Base-by-base conservation (phyloP, 2,888 invertebrate species). In the Pandemis corylana region DNA sequence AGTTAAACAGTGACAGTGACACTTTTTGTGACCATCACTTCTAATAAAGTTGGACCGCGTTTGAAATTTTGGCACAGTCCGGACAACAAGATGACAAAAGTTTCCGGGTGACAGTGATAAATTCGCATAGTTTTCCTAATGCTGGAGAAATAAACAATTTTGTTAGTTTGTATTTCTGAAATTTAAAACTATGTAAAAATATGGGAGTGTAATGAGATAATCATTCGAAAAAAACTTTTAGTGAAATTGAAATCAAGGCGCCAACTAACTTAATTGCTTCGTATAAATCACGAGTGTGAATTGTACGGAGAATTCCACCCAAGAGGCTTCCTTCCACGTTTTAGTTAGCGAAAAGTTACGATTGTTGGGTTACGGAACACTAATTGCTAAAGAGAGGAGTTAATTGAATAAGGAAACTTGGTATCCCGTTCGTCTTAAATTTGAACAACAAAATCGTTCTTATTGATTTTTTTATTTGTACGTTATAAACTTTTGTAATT, bases 1-100 rank as follows among this genome's bases (percentile, higher is more conserved):
- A 80, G 84, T 76, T 69, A 63, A 76, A 78, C 78, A 78, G 80
- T 80, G 80, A 68, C 75, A 77, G 84, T 85, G 82, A 79, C 82
- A 77, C 77, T 80, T 79, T 81, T 13, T n/a, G 15, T 41, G 63
- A 68, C 51, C 1, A 28, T 67, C 51, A 51, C 51, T 71, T 71
- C 49, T 66, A 72, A 49, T 36, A 49, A 68, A 73, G 56, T 63
- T 73, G 59, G 10, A 53, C 69, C 20, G 62, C 56, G 51, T 74
- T 49, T 13, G 46, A 15, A 53, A 49, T 15, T 69, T 66, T 61
- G 59, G 69, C 61, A 69, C 68, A 66, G 74, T 74, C 65, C 65
- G 69, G 61, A 70, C 68, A 74, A 62, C 69, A 65, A 65, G 65
- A 70, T 42, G 69, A 61, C 74, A 74, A 66, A 74, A 74, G 65